These are phyloP conservation scores for Prostheceraeus crozeri DNA, from an alignment of 2,888 invertebrate genomes.

Conservation along the genomic window DNA sequence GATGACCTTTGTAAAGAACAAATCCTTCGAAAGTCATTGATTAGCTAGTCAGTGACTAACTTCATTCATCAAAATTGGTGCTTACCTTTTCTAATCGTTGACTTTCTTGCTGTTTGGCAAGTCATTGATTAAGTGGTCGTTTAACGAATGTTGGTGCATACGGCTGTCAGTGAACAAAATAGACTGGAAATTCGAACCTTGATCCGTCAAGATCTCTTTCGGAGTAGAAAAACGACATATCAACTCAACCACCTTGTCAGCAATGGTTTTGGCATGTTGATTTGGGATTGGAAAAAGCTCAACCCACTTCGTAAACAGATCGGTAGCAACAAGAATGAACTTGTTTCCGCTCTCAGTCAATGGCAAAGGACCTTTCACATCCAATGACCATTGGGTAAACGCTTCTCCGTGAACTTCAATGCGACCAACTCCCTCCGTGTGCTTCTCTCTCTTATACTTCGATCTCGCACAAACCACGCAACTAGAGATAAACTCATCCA, in stretches of 20 bases:
- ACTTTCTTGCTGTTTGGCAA: no score
- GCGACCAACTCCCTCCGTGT: background rate
- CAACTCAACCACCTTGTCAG: constrained; percentile 13
- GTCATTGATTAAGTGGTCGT: no score
- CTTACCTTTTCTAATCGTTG: no score
- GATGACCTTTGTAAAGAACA: no score
- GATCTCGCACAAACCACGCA: background rate
- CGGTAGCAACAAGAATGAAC: background rate
- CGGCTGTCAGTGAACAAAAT: background rate
- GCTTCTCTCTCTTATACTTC: background rate
- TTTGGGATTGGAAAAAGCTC: background rate
- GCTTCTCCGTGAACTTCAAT: background rate
- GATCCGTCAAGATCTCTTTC: background rate
- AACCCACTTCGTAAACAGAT: constrained; percentile 1
- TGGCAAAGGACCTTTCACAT: background rate
- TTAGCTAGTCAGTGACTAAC: no score
- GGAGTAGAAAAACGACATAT: background rate
- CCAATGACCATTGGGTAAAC: background rate
- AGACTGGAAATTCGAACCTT: constrained; percentile 8
- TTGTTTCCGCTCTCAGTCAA: background rate
- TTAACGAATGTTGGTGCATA: no score
- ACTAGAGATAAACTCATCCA: background rate
- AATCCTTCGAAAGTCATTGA: no score
- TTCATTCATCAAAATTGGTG: no score
- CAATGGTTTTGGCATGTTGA: background rate